Evolutionary conservation across 2,888 invertebrate species (phyloP).

Genomic region (Euzetes globulus): DNA sequence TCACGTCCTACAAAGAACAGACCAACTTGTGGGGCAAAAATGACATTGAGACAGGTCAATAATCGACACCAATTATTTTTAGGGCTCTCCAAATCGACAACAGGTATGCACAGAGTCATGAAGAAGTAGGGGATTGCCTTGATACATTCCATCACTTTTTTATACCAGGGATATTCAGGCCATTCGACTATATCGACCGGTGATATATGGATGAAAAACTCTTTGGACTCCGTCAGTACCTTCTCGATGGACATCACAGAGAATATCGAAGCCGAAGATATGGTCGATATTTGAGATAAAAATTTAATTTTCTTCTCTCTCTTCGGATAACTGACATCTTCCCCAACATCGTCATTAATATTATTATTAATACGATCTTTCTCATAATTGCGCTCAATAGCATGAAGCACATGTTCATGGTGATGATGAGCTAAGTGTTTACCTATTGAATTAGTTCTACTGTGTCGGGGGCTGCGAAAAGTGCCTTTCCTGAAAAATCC

Average conservation of each 20-base stretch:
- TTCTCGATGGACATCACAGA: background rate
- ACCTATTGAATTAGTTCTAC: background rate
- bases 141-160: conserved; percentile 34
- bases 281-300: background rate
- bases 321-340: background rate
- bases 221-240: conserved; percentile 25
- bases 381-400: background rate
- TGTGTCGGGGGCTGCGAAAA: background rate
- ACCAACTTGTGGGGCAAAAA: conserved; percentile 49
- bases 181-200: conserved; percentile 30
- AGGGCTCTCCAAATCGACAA: conserved; percentile 51
- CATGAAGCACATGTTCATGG: background rate
- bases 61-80: conserved; percentile 56
- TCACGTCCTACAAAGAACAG: background rate
- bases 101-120: conserved; percentile 54
- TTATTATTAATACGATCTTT: background rate
- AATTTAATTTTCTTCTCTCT: background rate
- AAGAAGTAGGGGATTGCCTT: conserved; percentile 53
- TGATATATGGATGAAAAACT: conserved; percentile 27
- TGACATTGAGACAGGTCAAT: conserved; percentile 53
- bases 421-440: conserved; percentile 24
- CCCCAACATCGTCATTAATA: background rate
- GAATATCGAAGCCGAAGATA: background rate
- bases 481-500: conserved; percentile 6
- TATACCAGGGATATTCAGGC: conserved; percentile 15